Conservation (phyloP, 2,113 vertebrate genomes). For the Lepidothrix coronata region DNA sequence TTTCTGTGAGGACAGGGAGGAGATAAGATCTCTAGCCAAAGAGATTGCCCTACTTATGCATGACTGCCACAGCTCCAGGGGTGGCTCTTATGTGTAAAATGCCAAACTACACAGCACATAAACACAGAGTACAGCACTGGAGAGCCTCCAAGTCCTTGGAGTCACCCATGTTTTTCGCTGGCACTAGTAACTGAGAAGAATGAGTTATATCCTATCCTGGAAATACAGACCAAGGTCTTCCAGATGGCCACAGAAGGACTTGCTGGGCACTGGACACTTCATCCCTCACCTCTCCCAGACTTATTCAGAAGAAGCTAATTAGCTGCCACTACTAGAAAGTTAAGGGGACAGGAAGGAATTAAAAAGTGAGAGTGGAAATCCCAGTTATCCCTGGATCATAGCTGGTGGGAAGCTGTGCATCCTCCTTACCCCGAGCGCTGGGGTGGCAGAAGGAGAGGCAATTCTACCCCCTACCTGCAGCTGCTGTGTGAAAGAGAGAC, state of each 20-base stretch:
- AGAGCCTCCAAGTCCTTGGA: not conserved
- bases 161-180: not conserved
- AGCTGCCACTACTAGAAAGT: not conserved
- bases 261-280: not conserved
- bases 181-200: not conserved
- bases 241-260: not conserved
- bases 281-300: not conserved
- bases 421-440: accelerated
- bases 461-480: not conserved
- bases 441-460: not conserved
- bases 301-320: not conserved
- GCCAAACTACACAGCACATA: not conserved
- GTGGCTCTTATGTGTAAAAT: not conserved
- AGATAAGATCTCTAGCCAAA: not conserved
- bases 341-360: not conserved
- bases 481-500: not conserved
- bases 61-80: not conserved
- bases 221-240: not conserved
- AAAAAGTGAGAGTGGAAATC: not conserved
- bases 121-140: not conserved
- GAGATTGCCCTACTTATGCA: not conserved
- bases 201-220: not conserved
- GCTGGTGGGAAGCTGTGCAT: not conserved
- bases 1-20: not conserved
- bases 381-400: not conserved